phyloP scores from a whole-genome alignment of 2,113 vertebrate species.

The Noctilio leporinus region DNA sequence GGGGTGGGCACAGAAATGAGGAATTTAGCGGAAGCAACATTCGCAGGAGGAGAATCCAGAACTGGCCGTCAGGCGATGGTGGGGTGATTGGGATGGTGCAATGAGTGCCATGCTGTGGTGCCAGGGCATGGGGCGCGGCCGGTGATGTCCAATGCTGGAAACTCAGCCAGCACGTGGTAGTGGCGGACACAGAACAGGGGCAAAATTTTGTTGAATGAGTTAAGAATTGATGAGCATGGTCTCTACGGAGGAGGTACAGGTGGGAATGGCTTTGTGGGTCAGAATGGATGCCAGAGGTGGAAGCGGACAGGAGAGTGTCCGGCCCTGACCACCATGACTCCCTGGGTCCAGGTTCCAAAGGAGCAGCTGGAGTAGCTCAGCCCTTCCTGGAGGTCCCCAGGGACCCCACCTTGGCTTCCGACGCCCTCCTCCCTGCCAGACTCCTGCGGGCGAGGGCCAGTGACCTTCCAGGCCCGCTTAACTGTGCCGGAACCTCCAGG shows the following conservation, averaged over 20 bases:
- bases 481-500: neutral
- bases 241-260: neutral
- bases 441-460: neutral
- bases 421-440: neutral
- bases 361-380: neutral
- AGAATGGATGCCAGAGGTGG: no score
- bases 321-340: rapidly evolving
- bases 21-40: neutral
- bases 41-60: conserved; percentile 16
- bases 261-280: neutral
- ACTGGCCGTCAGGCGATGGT: neutral
- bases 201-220: neutral
- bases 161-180: neutral
- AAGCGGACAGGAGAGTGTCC: no score
- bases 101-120: rapidly evolving
- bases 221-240: rapidly evolving
- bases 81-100: neutral
- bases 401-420: no score
- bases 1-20: neutral
- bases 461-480: no score
- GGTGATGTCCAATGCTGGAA: neutral
- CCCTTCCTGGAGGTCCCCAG: rapidly evolving
- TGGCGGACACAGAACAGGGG: neutral
- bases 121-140: neutral
- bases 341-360: neutral